Conservation (phyloP, 2,797 vertebrate genomes). For the Oceanodroma leucorhoa region DNA sequence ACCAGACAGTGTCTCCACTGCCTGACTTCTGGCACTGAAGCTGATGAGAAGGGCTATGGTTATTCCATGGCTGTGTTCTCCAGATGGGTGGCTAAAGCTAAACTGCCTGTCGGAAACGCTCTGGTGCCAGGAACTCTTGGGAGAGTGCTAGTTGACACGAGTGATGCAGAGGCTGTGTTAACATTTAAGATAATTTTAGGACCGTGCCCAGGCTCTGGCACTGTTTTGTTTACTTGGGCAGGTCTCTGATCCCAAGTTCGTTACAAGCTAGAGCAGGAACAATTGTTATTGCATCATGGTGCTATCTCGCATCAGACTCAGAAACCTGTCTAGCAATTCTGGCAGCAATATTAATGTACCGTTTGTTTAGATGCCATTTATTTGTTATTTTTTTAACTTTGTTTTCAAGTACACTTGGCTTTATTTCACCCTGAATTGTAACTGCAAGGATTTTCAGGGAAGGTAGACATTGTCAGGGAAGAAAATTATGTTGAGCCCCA, state of each 20-base stretch:
- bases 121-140: background rate
- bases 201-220: background rate
- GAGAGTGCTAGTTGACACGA: background rate
- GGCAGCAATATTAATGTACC: background rate
- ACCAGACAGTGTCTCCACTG: background rate
- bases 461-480: background rate
- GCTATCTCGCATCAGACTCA: background rate
- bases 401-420: background rate
- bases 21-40: background rate
- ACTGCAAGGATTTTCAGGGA: background rate
- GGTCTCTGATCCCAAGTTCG: background rate
- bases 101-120: background rate
- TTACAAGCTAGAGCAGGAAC: background rate
- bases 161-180: background rate
- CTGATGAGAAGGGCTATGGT: background rate
- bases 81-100: background rate
- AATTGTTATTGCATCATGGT: background rate
- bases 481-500: background rate
- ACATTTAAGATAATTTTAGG: background rate
- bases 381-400: background rate
- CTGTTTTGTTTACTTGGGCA: background rate
- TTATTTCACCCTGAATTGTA: slow-evolving; percentile 8
- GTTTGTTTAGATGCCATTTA: background rate
- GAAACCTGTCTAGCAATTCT: background rate
- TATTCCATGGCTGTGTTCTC: background rate